A percentile compares a stretch with the other conserved stretches of the same genome.
These are phyloP conservation scores for Saccostrea cuccullata DNA, from an alignment of 1,140 invertebrate genomes.

Conservation along the genomic window DNA sequence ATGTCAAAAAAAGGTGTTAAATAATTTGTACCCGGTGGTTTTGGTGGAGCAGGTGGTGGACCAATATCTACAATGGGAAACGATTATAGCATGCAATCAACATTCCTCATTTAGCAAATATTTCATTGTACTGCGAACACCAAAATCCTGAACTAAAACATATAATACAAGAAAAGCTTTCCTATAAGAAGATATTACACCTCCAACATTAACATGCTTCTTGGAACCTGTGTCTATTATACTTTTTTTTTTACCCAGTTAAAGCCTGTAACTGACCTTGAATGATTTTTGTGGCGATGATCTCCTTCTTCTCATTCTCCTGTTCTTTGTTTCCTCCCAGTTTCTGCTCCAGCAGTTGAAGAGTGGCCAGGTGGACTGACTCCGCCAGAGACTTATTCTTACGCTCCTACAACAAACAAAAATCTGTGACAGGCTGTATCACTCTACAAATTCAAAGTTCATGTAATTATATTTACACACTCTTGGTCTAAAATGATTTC, in stretches of 20 bases:
- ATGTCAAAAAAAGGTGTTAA: neutral
- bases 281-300: conserved; percentile 39
- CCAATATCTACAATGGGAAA: conserved; percentile 10
- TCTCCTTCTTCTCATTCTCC: conserved; percentile 26
- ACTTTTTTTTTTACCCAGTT: neutral
- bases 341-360: conserved; percentile 71
- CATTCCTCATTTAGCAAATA: neutral
- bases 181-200: neutral
- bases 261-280: conserved; percentile 14
- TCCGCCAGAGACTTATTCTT: conserved; percentile 69
- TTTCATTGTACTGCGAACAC: neutral
- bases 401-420: conserved; percentile 30
- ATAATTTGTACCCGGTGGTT: conserved; percentile 22
- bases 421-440: neutral
- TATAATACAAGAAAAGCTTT: neutral
- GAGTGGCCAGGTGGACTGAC: conserved; percentile 69
- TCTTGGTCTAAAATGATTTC: no score
- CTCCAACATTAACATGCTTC: conserved; percentile 1
- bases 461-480: no score
- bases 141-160: neutral
- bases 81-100: conserved; percentile 6
- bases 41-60: neutral
- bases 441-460: no score
- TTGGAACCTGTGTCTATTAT: neutral
- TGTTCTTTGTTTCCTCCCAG: conserved; percentile 60